Evolutionary conservation across 2,113 vertebrate species (phyloP).

Genomic region (Chionodraco myersi): DNA sequence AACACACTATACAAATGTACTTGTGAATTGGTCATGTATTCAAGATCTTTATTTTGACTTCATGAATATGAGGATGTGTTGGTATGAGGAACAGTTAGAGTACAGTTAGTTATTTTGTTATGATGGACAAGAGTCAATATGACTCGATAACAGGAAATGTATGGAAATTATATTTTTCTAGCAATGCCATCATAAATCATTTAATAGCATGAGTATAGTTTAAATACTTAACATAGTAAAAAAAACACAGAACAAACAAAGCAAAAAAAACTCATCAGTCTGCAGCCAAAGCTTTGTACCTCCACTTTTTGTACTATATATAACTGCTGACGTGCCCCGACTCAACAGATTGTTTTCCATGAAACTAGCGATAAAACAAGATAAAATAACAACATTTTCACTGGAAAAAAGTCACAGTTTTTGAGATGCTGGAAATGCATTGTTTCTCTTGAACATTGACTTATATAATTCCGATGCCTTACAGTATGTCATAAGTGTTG

Average conservation of each 20-base stretch:
- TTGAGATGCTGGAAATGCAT: conserved; percentile 5
- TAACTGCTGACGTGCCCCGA: not conserved
- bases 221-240: conserved; percentile 81
- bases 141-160: conserved; percentile 77
- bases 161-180: conserved; percentile 39
- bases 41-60: conserved; percentile 56
- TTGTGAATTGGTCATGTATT: not conserved
- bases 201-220: conserved; percentile 61
- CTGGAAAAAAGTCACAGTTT: not conserved
- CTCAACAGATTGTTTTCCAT: not conserved
- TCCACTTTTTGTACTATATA: not conserved
- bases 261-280: conserved; percentile 35
- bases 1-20: not conserved
- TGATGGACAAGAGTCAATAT: conserved; percentile 83
- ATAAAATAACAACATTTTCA: not conserved
- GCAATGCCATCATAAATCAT: conserved; percentile 36
- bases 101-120: conserved; percentile 51
- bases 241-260: conserved; percentile 57
- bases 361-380: not conserved
- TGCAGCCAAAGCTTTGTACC: conserved; percentile 29
- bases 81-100: conserved; percentile 63
- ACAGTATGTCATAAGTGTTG: conserved; percentile 11
- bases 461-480: conserved; percentile 29
- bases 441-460: not conserved
- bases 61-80: conserved; percentile 70